These are phyloP conservation scores for Plemyria rubiginata DNA, from an alignment of 2,888 invertebrate genomes.

Conservation along the genomic window DNA sequence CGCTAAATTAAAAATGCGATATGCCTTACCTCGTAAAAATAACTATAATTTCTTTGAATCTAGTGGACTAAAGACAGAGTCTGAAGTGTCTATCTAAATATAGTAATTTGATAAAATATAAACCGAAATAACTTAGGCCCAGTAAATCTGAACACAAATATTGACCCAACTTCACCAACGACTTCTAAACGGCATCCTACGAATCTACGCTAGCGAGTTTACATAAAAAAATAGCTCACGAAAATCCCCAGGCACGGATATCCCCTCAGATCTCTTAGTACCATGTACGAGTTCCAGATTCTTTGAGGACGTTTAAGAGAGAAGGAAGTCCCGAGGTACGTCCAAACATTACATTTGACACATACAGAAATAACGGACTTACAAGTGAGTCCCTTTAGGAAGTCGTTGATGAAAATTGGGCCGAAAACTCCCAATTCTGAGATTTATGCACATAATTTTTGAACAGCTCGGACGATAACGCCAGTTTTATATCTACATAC, in stretches of 20 bases:
- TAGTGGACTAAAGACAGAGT: slow-evolving; percentile 31
- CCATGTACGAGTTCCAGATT: too few species aligned
- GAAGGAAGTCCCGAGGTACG: too few species aligned
- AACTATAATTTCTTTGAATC: slow-evolving; percentile 33
- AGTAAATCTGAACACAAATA: not conserved
- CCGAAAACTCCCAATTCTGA: not conserved
- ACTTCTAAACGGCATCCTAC: not conserved
- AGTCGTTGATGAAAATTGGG: not conserved
- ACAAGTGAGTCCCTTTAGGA: not conserved
- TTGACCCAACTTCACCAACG: not conserved
- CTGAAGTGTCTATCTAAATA: slow-evolving; percentile 25
- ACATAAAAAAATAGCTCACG: too few species aligned
- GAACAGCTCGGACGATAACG: too few species aligned
- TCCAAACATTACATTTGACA: too few species aligned
- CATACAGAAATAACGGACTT: not conserved
- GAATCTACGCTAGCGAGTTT: slow-evolving; percentile 6
- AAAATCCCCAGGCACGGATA: too few species aligned
- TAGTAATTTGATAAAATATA: slow-evolving; percentile 27
- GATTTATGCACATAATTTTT: slow-evolving; percentile 6
- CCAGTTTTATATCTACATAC: too few species aligned
- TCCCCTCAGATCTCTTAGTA: too few species aligned
- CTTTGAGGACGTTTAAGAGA: too few species aligned
- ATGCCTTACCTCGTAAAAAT: slow-evolving; percentile 27
- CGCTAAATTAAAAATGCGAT: slow-evolving; percentile 34
- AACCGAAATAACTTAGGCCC: slow-evolving; percentile 18